Base-by-base conservation (phyloP, 1,140 invertebrate species). In the Heliconius hewitsoni region DNA sequence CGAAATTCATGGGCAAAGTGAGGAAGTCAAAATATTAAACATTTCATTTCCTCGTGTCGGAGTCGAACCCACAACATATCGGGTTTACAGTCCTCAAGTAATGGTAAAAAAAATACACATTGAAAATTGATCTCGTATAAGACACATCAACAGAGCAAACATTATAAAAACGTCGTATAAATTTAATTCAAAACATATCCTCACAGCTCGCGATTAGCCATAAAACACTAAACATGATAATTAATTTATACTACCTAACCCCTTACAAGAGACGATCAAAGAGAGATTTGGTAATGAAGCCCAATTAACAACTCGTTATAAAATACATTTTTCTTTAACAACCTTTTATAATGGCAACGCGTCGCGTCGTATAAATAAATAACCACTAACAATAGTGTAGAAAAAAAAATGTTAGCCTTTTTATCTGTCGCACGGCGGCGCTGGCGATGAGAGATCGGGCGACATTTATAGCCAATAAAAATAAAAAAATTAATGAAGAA, bases 401-500 rank as follows among this genome's bases (percentile, higher is more conserved):
- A 70, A 71, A 50, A 75, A 37, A 37, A 76, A 42, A 16, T 27
- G 27, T 46, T 3, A 57, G 66, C 42, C 23, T 71, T 42, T 76
- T 70, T 66, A 76, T 76, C 60, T 71, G 66, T 66, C 60, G 74
- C 19, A 74, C 60, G 23, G 73, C 72, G 73, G 60, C 77, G 72
- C 72, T 74, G 52, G 77, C 77, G 37, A 74, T 74, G 74, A 70
- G n/a, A 19, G 74, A 76, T 76, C 74, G 55, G 76, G 57, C 71
- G 79, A 76, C 82, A 76, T 80, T 75, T 75, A 78, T 74, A 71
- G 76, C 71, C 71, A 39, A 78, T 84, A 79, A 82, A 81, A 80
- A 80, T 72, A 80, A 76, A 76, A 77, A 76, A 66, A 50, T 77
- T 79, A 77, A 39, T 75, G 57, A 0, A 46, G 13, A 46, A 76